These are phyloP conservation scores for Stegodyphus mimosarum DNA, from an alignment of 1,140 invertebrate species.

Conservation along the genomic window DNA sequence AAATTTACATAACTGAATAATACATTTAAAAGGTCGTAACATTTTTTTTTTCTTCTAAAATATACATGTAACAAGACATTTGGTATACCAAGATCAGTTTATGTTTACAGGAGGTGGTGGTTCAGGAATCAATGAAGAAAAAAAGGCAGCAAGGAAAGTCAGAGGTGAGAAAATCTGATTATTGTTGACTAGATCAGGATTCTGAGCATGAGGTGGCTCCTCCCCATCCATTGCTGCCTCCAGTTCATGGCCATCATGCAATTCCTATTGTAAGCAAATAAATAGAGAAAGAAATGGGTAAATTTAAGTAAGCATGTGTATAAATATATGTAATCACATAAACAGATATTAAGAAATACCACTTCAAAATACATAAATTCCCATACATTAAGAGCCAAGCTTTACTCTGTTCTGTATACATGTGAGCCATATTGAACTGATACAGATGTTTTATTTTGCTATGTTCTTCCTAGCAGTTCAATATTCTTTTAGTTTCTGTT, in stretches of 20 bases:
- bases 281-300: too few relatives aligned
- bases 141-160: constrained; percentile 81
- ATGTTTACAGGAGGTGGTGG: constrained; percentile 62
- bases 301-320: too few relatives aligned
- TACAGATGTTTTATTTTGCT: too few relatives aligned
- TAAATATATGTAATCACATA: too few relatives aligned
- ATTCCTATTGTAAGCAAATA: constrained; percentile 3
- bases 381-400: too few relatives aligned
- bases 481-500: too few relatives aligned
- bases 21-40: not conserved
- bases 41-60: not conserved
- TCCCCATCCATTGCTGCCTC: constrained; percentile 61
- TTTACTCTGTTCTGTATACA: too few relatives aligned
- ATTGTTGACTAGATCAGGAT: constrained; percentile 31
- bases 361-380: too few relatives aligned
- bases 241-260: constrained; percentile 45
- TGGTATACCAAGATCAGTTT: constrained; percentile 14
- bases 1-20: constrained; percentile 8
- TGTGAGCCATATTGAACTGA: too few relatives aligned
- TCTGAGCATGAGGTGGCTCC: constrained; percentile 22
- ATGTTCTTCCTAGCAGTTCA: too few relatives aligned
- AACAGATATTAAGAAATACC: too few relatives aligned
- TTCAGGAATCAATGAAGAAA: constrained; percentile 81
- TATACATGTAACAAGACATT: not conserved
- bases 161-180: constrained; percentile 70